Evolutionary conservation across 2,113 vertebrate genomes (phyloP).

Genomic region (Falcunculus frontatus): DNA sequence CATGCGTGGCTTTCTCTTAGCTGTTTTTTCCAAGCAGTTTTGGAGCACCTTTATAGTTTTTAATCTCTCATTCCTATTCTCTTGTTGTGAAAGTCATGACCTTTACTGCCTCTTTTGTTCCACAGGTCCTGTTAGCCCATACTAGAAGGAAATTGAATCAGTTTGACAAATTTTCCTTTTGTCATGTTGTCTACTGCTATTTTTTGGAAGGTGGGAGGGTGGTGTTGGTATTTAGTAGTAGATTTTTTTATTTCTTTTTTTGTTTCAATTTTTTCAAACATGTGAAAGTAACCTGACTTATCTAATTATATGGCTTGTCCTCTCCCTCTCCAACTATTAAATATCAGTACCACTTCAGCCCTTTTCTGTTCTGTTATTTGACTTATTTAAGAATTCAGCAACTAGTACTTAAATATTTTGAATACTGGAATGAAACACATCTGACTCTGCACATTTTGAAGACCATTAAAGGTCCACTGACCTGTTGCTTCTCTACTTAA

Average conservation of each 20-base stretch:
- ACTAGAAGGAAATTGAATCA: background rate
- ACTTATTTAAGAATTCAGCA: background rate
- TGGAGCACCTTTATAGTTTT: background rate
- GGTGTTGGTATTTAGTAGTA: background rate
- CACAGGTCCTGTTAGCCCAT: background rate
- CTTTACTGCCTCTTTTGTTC: background rate
- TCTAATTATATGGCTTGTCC: background rate
- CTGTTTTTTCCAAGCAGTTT: background rate
- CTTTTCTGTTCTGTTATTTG: background rate
- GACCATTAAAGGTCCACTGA: background rate
- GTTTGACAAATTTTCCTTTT: background rate
- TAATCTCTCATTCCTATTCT: background rate
- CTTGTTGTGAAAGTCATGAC: background rate
- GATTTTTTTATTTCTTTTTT: background rate
- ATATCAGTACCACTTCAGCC: background rate
- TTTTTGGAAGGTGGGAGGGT: background rate
- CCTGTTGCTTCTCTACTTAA: background rate
- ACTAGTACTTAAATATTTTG: background rate
- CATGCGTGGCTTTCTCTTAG: background rate
- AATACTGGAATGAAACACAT: background rate
- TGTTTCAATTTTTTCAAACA: background rate
- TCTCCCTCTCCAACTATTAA: background rate
- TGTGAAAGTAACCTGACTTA: background rate
- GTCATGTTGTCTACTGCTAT: background rate
- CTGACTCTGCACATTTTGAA: background rate